A percentile compares a stretch with the other conserved stretches of the same genome.
Conservation (phyloP, 2,888 invertebrate species). For the Luperina testacea region DNA sequence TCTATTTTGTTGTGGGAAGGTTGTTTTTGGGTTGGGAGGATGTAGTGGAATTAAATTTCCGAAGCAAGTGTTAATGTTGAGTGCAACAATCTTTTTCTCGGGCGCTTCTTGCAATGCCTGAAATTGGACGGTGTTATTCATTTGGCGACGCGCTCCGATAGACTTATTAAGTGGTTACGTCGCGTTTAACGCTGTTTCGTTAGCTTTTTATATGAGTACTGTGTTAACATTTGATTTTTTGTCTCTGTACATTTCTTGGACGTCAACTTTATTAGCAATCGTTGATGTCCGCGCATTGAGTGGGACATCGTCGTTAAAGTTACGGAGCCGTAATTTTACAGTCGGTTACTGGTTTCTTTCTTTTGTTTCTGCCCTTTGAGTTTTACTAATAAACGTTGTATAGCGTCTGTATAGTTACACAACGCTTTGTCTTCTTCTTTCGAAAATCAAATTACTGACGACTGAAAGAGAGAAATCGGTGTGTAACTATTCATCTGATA, state of each 20-base stretch:
- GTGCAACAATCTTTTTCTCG: conserved; percentile 84
- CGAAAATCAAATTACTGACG: too few species aligned
- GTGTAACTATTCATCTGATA: too few species aligned
- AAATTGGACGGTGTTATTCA: conserved; percentile 80
- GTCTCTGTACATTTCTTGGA: conserved; percentile 37
- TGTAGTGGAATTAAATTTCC: conserved; percentile 80
- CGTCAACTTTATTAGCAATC: conserved; percentile 31
- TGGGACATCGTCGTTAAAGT: conserved; percentile 2
- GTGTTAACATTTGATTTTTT: conserved; percentile 58
- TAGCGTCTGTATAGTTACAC: too few species aligned
- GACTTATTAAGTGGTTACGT: conserved; percentile 77
- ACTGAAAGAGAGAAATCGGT: too few species aligned
- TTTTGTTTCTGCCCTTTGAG: not conserved
- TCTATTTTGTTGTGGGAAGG: conserved; percentile 31
- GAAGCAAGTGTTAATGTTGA: conserved; percentile 83
- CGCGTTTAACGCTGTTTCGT: conserved; percentile 70
- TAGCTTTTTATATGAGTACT: conserved; percentile 62
- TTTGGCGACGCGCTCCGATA: conserved; percentile 74
- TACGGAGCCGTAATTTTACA: not conserved
- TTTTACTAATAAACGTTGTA: too few species aligned
- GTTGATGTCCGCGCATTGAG: conserved; percentile 17
- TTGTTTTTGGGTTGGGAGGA: conserved; percentile 52
- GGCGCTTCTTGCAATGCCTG: conserved; percentile 74
- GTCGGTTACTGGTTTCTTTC: not conserved
- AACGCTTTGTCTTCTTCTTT: too few species aligned